Percentiles rank a stretch among this genome's conserved stretches.
Evolutionary conservation across 1,140 invertebrate species (phyloP).

Genomic region (Ditylenchus dipsaci): DNA sequence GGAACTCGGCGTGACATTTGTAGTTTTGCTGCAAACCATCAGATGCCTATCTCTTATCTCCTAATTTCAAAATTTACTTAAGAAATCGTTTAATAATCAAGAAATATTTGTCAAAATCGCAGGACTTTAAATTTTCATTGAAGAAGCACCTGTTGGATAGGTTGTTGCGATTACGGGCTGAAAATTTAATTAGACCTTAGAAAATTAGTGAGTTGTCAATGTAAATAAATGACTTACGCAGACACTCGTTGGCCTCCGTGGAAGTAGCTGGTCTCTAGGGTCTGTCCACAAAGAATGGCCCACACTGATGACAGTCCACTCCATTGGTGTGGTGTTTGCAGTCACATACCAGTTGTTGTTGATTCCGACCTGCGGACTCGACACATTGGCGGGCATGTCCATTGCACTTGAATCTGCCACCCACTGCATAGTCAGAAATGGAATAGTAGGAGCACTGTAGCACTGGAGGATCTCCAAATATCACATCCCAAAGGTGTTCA

Average conservation of each 20-base stretch:
- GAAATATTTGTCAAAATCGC: no score
- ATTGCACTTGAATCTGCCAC: constrained; percentile 91
- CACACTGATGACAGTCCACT: constrained; percentile 74
- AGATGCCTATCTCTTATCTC: no score
- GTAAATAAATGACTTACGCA: constrained; percentile 67
- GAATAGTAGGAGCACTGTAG: constrained; percentile 94
- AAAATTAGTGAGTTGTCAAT: background rate
- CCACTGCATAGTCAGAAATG: constrained; percentile 88
- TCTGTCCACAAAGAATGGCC: constrained; percentile 88
- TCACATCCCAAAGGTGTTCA: constrained; percentile 98
- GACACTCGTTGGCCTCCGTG: constrained; percentile 82
- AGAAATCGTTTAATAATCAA: no score
- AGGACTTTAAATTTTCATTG: no score
- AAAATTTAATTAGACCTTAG: constrained; percentile 39
- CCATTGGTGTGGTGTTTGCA: constrained; percentile 93
- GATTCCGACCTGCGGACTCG: constrained; percentile 59
- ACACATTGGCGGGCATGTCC: constrained; percentile 88
- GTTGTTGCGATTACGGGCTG: constrained; percentile 95
- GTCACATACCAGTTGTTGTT: constrained; percentile 66
- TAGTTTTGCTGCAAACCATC: no score
- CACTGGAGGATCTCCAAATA: constrained; percentile 84
- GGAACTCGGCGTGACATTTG: no score
- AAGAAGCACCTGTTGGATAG: constrained; percentile 86
- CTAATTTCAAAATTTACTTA: no score
- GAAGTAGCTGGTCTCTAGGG: constrained; percentile 85